These are phyloP conservation scores for Diabrotica undecimpunctata DNA, from an alignment of 1,140 invertebrate genomes.

Conservation along the genomic window DNA sequence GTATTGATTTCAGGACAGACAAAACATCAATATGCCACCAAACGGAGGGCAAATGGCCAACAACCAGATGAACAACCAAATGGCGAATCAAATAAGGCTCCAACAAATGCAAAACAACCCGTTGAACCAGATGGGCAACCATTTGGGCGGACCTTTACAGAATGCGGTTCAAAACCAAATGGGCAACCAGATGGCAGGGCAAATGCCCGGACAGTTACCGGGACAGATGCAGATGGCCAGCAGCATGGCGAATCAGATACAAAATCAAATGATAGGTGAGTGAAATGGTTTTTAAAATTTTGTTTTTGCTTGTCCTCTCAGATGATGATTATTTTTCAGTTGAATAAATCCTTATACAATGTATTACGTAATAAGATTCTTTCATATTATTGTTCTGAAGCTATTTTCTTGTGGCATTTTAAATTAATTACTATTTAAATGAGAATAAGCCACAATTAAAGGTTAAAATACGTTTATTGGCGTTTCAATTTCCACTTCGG, in stretches of 20 bases:
- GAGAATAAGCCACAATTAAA: too few species aligned
- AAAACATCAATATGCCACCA: constrained; percentile 44
- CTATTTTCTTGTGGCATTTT: too few species aligned
- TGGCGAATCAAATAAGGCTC: constrained; percentile 31
- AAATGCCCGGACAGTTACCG: constrained; percentile 38
- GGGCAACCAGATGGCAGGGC: constrained; percentile 43
- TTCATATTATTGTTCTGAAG: too few species aligned
- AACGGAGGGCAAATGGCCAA: constrained; percentile 39
- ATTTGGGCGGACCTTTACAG: constrained; percentile 44
- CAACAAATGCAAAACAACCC: constrained; percentile 37
- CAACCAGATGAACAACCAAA: constrained; percentile 34
- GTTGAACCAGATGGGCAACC: constrained; percentile 37
- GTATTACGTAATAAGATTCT: too few species aligned
- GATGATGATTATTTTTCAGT: too few species aligned
- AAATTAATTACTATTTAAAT: too few species aligned
- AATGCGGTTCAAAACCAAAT: constrained; percentile 51
- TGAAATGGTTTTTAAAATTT: constrained; percentile 1
- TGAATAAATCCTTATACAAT: too few species aligned
- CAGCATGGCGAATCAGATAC: constrained; percentile 48
- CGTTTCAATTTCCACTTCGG: too few species aligned
- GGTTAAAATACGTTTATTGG: too few species aligned
- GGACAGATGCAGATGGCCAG: constrained; percentile 45
- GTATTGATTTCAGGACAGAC: constrained; percentile 13
- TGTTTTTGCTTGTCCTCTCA: too few species aligned
- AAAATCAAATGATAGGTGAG: constrained; percentile 40